Evolutionary conservation across 1,140 invertebrate species (phyloP), one percentile per base, ranked within the genome.

Genomic region (Bombus fervidus): DNA sequence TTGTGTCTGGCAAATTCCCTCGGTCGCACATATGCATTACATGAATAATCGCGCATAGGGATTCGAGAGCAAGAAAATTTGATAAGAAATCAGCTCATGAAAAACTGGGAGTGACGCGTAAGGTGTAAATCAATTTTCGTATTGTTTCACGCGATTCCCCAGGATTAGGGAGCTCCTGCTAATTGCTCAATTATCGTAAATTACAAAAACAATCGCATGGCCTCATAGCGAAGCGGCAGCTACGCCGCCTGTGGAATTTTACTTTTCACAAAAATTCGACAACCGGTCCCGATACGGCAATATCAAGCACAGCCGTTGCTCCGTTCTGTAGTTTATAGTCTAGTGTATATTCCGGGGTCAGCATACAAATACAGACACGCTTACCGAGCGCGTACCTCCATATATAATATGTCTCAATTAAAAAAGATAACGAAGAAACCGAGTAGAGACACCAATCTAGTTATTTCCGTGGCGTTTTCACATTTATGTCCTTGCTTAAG

Each of bases 321-420:
- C 18, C 22, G 2, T 37, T 1, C 34, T 9, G 0, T 28, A 59
- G 57, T 59, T 53, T 53, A 53, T 6, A 18, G 1, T 15, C 47
- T 34, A 28, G 57, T 62, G 37, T 25, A 57, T 22, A 22, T 69
- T 68, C 22, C 2, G 13, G 25, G 34, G 47, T n/a, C 13, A 47
- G 25, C 66, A 25, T 62, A 41, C 64, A 28, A 47, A 53, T 28
- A 13, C 12, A 43, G 39, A n/a, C 53, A 28, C 37, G 53, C 9
- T 31, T 25, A 57, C 28, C 15, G 41, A 10, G 18, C 66, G 34
- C 68, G 47, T 13, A 31, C 28, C 62, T 31, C 39, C 34, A 43
- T 71, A n/a, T 71, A 59, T 69, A 76, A 72, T 64, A 78, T 76
- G 75, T 86, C 80, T 89, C 76, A 83, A 89, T 89, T 86, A 89